Base-by-base conservation (phyloP, 2,888 invertebrate genomes). In the Metalampra italica region DNA sequence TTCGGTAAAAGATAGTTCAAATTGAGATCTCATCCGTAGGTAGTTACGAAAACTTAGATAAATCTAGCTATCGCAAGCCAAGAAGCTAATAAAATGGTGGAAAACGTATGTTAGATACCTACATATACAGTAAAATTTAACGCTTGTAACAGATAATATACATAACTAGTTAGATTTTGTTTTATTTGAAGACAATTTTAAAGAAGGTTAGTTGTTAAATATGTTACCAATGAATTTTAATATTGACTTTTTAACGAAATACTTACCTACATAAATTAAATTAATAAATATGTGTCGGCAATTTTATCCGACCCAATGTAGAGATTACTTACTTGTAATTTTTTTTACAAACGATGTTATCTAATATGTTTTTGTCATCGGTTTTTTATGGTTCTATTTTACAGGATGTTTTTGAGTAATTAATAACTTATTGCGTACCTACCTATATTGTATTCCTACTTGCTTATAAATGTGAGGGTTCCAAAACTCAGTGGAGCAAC, bases 191-290 rank as follows among this genome's bases (percentile, higher is more conserved):
- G 51, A 53, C 82, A 70, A 68, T 69, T 76, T 71, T 75, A 45
- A 45, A 78, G n/a, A 78, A 76, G 66, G 64, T 79, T 85, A 85
- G 82, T 77, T 76, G 52, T 76, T 81, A 78, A 75, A 78, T 78
- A 81, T 75, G 88, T 88, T 87, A 88, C 88, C 88, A 88, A 87
- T 87, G 88, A 87, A 78, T 82, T 84, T 81, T 75, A 78, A 45
- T 71, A 59, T 75, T 79, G 78, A 77, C 76, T 71, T 73, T 64
- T 64, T 70, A 64, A 41, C 41, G 9, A 22, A 30, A 12, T 42
- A 29, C n/a, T 7, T 42, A 53, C n/a, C 73, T 64, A 71, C 30
- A 5, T 30, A 32, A 8, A 4, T 60, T 68, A 62, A 60, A 59
- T 56, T 62, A 53, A 32, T 39, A 14, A 22, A 22, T 48, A 12